These are phyloP conservation scores for Pseudopipra pipra DNA, from an alignment of 2,113 vertebrate genomes.

Conservation along the genomic window DNA sequence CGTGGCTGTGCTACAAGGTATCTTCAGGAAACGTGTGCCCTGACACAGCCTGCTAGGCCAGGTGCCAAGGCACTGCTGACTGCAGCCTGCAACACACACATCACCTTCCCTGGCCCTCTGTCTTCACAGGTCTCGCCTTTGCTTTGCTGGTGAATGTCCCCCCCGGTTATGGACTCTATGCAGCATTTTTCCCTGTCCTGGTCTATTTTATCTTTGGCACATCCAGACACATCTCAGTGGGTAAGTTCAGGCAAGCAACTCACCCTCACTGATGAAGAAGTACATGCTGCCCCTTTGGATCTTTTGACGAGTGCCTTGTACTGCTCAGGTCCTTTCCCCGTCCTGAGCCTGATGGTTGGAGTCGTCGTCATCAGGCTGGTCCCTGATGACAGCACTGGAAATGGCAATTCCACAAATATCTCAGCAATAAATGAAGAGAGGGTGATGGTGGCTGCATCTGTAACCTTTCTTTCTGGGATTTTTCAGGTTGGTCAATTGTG, in stretches of 20 bases:
- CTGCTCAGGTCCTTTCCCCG: slow-evolving; percentile 85
- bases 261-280: background rate
- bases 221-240: slow-evolving; percentile 92
- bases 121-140: slow-evolving; percentile 86
- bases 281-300: background rate
- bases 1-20: slow-evolving; percentile 96
- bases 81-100: background rate
- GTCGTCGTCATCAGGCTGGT: slow-evolving; percentile 75
- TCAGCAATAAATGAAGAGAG: slow-evolving; percentile 66
- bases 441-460: slow-evolving; percentile 83
- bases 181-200: slow-evolving; percentile 90
- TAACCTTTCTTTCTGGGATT: slow-evolving; percentile 88
- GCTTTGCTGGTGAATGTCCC: slow-evolving; percentile 87
- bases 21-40: background rate
- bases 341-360: slow-evolving; percentile 92
- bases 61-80: background rate
- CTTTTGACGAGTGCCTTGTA: background rate
- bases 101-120: background rate
- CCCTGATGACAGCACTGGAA: slow-evolving; percentile 8
- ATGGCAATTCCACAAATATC: slow-evolving; percentile 8
- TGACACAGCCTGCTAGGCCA: background rate
- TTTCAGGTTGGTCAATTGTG: slow-evolving; percentile 82
- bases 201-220: slow-evolving; percentile 93
- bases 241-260: slow-evolving; percentile 73
- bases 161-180: slow-evolving; percentile 87